Percentiles rank a stretch among this genome's conserved stretches.
phyloP scores from a whole-genome alignment of 92 coral and sea anemone genomes.

The Epizoanthus fatuus region DNA sequence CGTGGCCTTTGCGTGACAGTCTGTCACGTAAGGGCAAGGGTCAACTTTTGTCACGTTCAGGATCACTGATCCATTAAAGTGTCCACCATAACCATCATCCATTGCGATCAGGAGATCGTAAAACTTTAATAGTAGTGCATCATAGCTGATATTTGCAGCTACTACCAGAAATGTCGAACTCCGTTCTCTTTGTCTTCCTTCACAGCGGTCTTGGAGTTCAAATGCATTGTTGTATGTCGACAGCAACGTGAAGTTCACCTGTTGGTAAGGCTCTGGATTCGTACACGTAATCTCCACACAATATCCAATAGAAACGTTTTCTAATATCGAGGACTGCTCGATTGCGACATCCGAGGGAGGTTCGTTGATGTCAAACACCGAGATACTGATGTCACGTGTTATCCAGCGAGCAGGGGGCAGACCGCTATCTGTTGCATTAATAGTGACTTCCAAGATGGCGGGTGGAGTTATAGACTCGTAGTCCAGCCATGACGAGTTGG shows the following conservation, averaged over 20 bases:
- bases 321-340: slow-evolving; percentile 70
- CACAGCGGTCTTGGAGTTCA: slow-evolving; percentile 63
- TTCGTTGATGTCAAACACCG: slow-evolving; percentile 81
- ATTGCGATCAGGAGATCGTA: slow-evolving; percentile 15
- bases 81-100: slow-evolving; percentile 38
- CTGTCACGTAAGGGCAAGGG: slow-evolving; percentile 77
- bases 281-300: slow-evolving; percentile 77
- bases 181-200: slow-evolving; percentile 81
- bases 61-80: slow-evolving; percentile 66
- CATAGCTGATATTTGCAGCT: slow-evolving; percentile 14
- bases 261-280: slow-evolving; percentile 86
- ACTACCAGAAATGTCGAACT: slow-evolving; percentile 39
- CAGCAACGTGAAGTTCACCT: slow-evolving; percentile 67
- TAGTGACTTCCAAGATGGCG: slow-evolving; percentile 63
- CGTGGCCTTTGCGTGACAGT: slow-evolving; percentile 84
- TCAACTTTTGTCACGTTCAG: slow-evolving; percentile 80
- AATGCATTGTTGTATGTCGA: slow-evolving; percentile 62
- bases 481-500: slow-evolving; percentile 78
- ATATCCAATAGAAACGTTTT: slow-evolving; percentile 70
- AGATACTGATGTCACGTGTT: slow-evolving; percentile 68
- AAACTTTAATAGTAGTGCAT: not conserved
- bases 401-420: slow-evolving; percentile 61
- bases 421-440: slow-evolving; percentile 86
- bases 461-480: slow-evolving; percentile 80
- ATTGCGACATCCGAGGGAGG: slow-evolving; percentile 71